Conservation (phyloP, 2,888 invertebrate species). For the Spodoptera littoralis region DNA sequence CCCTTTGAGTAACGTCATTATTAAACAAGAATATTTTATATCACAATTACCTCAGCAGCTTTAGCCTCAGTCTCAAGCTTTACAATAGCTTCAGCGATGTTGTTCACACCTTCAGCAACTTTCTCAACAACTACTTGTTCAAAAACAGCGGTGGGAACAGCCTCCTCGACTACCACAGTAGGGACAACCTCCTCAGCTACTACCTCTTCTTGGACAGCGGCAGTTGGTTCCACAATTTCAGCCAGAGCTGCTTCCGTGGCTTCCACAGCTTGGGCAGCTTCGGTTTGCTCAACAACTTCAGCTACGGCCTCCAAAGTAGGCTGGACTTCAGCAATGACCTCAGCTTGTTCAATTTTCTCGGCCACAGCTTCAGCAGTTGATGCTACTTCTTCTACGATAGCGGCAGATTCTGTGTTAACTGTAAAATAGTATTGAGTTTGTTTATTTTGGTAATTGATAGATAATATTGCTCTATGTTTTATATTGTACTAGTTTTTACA, state of each 20-base stretch:
- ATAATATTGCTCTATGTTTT: no score
- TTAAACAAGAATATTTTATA: neutral
- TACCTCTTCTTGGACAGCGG: constrained; percentile 21
- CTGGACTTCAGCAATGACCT: constrained; percentile 29
- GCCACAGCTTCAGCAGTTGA: constrained; percentile 35
- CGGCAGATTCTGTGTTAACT: constrained; percentile 49
- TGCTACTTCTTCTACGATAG: constrained; percentile 46
- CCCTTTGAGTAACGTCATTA: no score
- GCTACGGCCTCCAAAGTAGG: constrained; percentile 35
- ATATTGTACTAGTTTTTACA: no score
- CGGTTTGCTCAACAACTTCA: constrained; percentile 29
- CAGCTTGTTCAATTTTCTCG: constrained; percentile 36
- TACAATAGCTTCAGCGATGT: constrained; percentile 73
- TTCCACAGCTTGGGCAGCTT: constrained; percentile 23
- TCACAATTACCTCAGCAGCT: constrained; percentile 64
- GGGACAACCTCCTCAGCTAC: constrained; percentile 14
- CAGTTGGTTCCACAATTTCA: constrained; percentile 12
- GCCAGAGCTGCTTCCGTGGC: constrained; percentile 36
- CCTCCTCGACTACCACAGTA: constrained; percentile 23
- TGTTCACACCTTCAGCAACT: constrained; percentile 61
- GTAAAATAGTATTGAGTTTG: neutral
- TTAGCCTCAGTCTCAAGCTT: constrained; percentile 74
- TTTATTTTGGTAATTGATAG: no score
- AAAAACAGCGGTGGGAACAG: constrained; percentile 29
- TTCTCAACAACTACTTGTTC: constrained; percentile 40